Evolutionary conservation across 2,888 invertebrate species (phyloP).

Genomic region (Stenoptilia bipunctidactyla): DNA sequence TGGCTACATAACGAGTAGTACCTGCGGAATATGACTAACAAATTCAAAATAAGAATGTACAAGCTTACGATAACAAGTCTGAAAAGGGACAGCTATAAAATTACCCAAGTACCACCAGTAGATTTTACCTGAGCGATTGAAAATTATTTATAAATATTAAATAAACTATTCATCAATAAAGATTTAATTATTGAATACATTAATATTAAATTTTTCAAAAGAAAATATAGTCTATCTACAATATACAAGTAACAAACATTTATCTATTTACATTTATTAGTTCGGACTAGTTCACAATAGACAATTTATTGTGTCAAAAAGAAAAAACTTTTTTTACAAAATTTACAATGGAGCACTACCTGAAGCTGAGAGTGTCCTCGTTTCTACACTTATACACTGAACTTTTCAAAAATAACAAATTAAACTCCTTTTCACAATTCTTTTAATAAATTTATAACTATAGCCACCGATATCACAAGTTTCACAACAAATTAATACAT

Average conservation of each 20-base stretch:
- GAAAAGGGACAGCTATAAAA: slow-evolving; percentile 26
- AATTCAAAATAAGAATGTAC: slow-evolving; percentile 37
- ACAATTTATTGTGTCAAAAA: slow-evolving; percentile 37
- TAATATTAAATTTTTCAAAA: slow-evolving; percentile 51
- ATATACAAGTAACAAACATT: slow-evolving; percentile 71
- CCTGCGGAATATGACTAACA: slow-evolving; percentile 45
- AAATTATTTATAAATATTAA: slow-evolving; percentile 42
- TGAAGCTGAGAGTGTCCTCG: slow-evolving; percentile 28
- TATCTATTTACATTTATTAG: slow-evolving; percentile 67
- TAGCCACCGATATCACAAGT: no score
- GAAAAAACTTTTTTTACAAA: slow-evolving; percentile 45
- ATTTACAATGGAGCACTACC: slow-evolving; percentile 48
- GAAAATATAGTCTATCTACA: slow-evolving; percentile 65
- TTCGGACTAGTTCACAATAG: slow-evolving; percentile 65
- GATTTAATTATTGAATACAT: slow-evolving; percentile 48
- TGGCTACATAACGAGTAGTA: slow-evolving; percentile 56
- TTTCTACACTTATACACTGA: no score
- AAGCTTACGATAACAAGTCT: slow-evolving; percentile 33
- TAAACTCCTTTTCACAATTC: no score
- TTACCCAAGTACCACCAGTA: slow-evolving; percentile 6
- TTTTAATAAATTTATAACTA: no score
- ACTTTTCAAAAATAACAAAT: no score
- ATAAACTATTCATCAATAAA: slow-evolving; percentile 46
- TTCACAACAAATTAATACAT: no score
- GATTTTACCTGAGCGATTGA: slow-evolving; percentile 49